phyloP scores from a whole-genome alignment of 2,113 vertebrate species.

The Taurulus bubalis region DNA sequence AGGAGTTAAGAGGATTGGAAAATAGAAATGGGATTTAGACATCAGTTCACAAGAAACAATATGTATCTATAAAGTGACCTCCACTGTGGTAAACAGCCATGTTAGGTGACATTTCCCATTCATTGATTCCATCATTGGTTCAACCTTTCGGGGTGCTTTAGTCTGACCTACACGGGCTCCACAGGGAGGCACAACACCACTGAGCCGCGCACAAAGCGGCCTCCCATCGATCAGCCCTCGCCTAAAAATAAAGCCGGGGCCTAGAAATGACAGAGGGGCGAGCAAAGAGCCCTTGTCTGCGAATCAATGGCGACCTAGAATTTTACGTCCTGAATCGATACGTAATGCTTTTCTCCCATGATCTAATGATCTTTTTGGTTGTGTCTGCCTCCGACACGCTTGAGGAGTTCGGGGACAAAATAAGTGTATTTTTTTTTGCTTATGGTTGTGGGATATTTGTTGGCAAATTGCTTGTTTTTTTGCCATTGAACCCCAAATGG shows the following conservation, averaged over 20 bases:
- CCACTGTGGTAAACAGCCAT: conserved; percentile 55
- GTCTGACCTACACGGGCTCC: conserved; percentile 72
- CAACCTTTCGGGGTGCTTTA: conserved; percentile 72
- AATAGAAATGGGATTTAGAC: conserved; percentile 29
- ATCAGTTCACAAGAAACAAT: conserved; percentile 44
- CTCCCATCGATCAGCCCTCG: conserved; percentile 66
- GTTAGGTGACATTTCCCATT: conserved; percentile 78
- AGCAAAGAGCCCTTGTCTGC: conserved; percentile 52
- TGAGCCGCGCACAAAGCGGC: conserved; percentile 59
- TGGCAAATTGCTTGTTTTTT: not conserved
- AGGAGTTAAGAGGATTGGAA: conserved; percentile 6
- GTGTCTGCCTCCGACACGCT: conserved; percentile 38
- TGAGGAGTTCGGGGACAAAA: conserved; percentile 30
- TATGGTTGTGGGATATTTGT: conserved; percentile 5
- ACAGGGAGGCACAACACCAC: conserved; percentile 53
- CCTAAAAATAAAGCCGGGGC: conserved; percentile 73
- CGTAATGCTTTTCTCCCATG: conserved; percentile 53
- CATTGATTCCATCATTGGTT: conserved; percentile 79
- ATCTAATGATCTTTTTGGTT: conserved; percentile 68
- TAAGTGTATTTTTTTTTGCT: conserved; percentile 1
- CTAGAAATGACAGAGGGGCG: conserved; percentile 44
- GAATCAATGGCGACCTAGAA: conserved; percentile 77
- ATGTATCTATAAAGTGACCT: conserved; percentile 39
- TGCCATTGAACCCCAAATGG: not conserved
- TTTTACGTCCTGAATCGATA: conserved; percentile 61